phyloP scores from a whole-genome alignment of 1,140 invertebrate genomes.

The Formica exsecta region DNA sequence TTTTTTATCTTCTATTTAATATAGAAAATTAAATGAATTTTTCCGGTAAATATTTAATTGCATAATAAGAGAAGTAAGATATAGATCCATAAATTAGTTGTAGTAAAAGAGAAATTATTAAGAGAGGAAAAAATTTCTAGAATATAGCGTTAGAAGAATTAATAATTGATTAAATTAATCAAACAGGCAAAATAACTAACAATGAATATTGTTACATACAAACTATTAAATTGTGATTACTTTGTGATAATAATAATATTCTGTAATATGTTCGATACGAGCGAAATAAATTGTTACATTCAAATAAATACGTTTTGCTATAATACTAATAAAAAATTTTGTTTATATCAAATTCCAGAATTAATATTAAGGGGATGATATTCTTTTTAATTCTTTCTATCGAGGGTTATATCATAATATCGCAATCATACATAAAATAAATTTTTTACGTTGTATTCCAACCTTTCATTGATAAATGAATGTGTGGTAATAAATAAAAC shows the following conservation, averaged over 20 bases:
- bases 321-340: neutral
- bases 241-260: neutral
- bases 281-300: neutral
- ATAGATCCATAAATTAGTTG: neutral
- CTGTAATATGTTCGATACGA: neutral
- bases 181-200: neutral
- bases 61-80: neutral
- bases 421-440: neutral
- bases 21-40: neutral
- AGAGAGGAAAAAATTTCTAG: neutral
- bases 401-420: neutral
- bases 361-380: neutral
- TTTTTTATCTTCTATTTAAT: neutral
- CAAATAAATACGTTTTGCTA: neutral
- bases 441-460: neutral
- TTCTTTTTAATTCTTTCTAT: neutral
- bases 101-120: neutral
- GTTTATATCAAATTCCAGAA: neutral
- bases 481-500: neutral
- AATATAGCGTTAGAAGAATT: neutral
- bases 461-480: slow-evolving; percentile 30
- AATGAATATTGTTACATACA: neutral
- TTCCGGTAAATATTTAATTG: neutral
- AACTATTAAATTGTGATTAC: slow-evolving; percentile 2
- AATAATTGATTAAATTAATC: neutral